These are phyloP conservation scores for Amblyopsis rosae DNA, from an alignment of 2,113 vertebrate species.

Conservation along the genomic window DNA sequence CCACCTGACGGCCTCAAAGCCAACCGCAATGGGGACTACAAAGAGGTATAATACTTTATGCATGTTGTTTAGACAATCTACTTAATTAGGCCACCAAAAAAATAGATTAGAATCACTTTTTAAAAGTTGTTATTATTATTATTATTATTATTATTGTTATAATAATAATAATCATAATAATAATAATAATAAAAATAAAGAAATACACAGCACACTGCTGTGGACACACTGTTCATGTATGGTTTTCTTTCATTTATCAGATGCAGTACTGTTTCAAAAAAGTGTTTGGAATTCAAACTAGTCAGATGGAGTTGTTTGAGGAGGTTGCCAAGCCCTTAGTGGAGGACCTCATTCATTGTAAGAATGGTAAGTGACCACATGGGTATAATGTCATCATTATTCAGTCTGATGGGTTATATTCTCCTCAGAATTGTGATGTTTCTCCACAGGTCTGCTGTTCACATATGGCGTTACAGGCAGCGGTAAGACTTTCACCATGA, in stretches of 20 bases:
- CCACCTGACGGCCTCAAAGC: conserved; percentile 87
- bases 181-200: too few species aligned
- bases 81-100: neutral
- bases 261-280: conserved; percentile 94
- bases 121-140: too few species aligned
- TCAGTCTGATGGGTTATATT: neutral
- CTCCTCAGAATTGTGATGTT: neutral
- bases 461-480: conserved; percentile 96
- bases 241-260: conserved; percentile 62
- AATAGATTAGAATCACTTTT: too few species aligned
- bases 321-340: conserved; percentile 88
- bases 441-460: conserved; percentile 86
- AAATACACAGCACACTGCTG: too few species aligned
- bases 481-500: conserved; percentile 96
- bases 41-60: conserved; percentile 79
- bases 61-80: neutral
- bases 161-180: neutral
- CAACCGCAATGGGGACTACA: conserved; percentile 91
- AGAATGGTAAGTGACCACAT: conserved; percentile 83
- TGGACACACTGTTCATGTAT: neutral
- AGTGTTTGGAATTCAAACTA: conserved; percentile 86
- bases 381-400: neutral
- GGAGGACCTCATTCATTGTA: conserved; percentile 91
- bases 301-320: conserved; percentile 88
- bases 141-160: neutral